Percentiles rank a stretch among this genome's conserved stretches.
Conservation (phyloP, 2,888 invertebrate species). For the Drosophila kokeensis region DNA sequence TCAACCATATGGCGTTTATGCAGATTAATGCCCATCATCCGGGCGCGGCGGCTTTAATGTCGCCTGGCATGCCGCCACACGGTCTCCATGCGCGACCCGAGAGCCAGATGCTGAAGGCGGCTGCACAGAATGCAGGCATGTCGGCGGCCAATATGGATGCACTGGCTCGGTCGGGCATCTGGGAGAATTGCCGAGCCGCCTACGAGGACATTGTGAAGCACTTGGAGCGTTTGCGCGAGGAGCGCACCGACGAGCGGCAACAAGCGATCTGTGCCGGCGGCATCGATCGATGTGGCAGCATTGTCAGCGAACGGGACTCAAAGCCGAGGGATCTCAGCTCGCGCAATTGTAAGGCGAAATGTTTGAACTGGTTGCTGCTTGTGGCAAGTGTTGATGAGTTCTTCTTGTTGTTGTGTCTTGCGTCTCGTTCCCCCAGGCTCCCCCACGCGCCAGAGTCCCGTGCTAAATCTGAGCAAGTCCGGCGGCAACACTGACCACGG, state of each 20-base stretch:
- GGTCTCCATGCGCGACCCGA: constrained; percentile 92
- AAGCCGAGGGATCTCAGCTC: constrained; percentile 94
- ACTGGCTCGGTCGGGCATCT: constrained; percentile 95
- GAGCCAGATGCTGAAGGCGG: constrained; percentile 89
- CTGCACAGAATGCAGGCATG: constrained; percentile 90
- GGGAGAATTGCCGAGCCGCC: constrained; percentile 97
- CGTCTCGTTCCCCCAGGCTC: constrained; percentile 86
- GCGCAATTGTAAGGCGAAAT: constrained; percentile 90
- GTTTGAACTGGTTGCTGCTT: not conserved
- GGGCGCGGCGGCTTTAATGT: constrained; percentile 90
- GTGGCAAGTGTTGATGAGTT: not conserved
- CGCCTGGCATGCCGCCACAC: constrained; percentile 94
- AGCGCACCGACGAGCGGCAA: constrained; percentile 94
- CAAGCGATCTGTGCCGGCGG: constrained; percentile 88
- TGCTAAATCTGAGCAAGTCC: constrained; percentile 95
- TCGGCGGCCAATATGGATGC: constrained; percentile 92
- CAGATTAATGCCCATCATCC: constrained; percentile 93
- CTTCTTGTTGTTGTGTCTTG: not conserved
- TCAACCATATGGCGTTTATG: constrained; percentile 98
- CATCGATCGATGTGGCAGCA: constrained; percentile 83
- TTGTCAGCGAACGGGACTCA: constrained; percentile 90
- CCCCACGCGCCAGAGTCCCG: constrained; percentile 95
- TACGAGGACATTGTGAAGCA: constrained; percentile 98
- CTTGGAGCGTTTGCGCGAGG: constrained; percentile 96
- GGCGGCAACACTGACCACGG: constrained; percentile 90